A percentile compares a stretch with the other conserved stretches of the same genome.
Evolutionary conservation across 2,888 invertebrate genomes (phyloP).

Genomic region (Acanthococcus lagerstroemiae): DNA sequence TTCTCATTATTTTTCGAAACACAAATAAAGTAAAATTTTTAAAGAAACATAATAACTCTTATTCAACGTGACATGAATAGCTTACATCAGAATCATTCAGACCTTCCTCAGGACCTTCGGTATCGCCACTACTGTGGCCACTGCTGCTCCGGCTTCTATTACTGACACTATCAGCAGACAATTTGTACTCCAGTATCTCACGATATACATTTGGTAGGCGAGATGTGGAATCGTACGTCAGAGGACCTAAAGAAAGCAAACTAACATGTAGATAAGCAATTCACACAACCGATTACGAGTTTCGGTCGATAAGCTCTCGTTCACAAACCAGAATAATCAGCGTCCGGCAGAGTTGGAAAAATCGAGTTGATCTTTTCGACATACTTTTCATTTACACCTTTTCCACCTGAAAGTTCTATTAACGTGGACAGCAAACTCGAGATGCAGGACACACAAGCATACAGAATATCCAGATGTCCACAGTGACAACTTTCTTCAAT

Average conservation of each 20-base stretch:
- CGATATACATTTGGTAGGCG: slow-evolving; percentile 71
- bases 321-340: slow-evolving; percentile 57
- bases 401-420: slow-evolving; percentile 66
- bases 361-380: slow-evolving; percentile 54
- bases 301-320: slow-evolving; percentile 40
- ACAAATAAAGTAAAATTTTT: background rate
- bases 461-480: slow-evolving; percentile 62
- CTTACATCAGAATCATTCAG: slow-evolving; percentile 37
- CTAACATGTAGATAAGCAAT: background rate
- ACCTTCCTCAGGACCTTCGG: slow-evolving; percentile 52
- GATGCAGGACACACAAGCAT: slow-evolving; percentile 71
- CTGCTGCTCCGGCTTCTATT: slow-evolving; percentile 45
- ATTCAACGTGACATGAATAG: background rate
- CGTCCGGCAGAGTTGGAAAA: slow-evolving; percentile 56
- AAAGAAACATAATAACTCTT: background rate
- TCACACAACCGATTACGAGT: background rate
- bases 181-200: slow-evolving; percentile 41
- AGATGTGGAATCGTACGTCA: slow-evolving; percentile 76
- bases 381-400: slow-evolving; percentile 55
- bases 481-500: slow-evolving; percentile 85
- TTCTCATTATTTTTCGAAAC: background rate
- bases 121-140: slow-evolving; percentile 45
- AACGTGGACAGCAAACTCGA: slow-evolving; percentile 72
- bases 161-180: slow-evolving; percentile 46
- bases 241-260: slow-evolving; percentile 44